Evolutionary conservation across 2,888 invertebrate genomes (phyloP).

Genomic region (Amiota communis): DNA sequence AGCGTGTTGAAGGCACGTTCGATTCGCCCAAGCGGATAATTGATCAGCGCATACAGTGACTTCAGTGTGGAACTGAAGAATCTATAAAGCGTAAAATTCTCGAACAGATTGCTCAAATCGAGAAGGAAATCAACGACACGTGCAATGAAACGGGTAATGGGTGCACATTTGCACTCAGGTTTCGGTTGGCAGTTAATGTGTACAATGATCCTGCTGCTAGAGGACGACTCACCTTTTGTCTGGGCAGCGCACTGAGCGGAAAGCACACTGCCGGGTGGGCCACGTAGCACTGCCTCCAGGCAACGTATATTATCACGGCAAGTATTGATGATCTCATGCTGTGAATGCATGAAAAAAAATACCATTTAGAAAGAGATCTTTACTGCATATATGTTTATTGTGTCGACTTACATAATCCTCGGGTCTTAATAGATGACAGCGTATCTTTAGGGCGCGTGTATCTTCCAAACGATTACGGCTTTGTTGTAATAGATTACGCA

Average conservation of each 20-base stretch:
- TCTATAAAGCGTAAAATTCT: constrained; percentile 69
- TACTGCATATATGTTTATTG: neutral
- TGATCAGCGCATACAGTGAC: constrained; percentile 64
- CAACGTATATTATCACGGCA: constrained; percentile 91
- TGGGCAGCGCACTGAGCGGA: constrained; percentile 76
- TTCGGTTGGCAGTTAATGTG: constrained; percentile 34
- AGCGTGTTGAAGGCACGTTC: constrained; percentile 57
- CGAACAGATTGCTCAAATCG: constrained; percentile 68
- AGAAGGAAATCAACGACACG: constrained; percentile 69
- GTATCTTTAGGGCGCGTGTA: constrained; percentile 71
- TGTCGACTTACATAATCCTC: constrained; percentile 73
- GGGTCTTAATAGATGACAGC: constrained; percentile 72
- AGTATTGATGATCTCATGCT: constrained; percentile 89
- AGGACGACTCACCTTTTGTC: constrained; percentile 76
- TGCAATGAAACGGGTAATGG: constrained; percentile 72
- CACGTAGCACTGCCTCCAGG: constrained; percentile 81
- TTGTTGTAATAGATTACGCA: constrained; percentile 70
- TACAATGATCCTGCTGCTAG: constrained; percentile 38
- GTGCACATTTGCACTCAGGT: constrained; percentile 71
- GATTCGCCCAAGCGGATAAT: constrained; percentile 61
- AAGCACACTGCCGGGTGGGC: constrained; percentile 74
- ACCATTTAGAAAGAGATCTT: neutral
- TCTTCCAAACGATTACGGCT: constrained; percentile 71
- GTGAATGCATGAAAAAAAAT: constrained; percentile 38
- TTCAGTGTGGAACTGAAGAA: constrained; percentile 67